Conservation (phyloP, 1,140 invertebrate species). For the Aphidius gifuensis region DNA sequence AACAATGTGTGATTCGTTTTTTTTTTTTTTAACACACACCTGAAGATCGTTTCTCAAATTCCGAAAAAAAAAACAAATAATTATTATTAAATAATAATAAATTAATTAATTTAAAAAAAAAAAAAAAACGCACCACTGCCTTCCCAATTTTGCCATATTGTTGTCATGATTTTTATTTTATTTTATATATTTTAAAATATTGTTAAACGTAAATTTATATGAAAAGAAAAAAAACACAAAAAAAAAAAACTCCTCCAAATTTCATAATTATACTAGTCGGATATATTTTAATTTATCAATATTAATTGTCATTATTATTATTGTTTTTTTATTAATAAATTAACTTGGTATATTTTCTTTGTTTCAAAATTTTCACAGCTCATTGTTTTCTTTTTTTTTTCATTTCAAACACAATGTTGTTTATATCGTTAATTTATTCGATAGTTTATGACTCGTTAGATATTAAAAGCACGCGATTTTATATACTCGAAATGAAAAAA, state of each 20-base stretch:
- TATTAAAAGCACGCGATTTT: no score
- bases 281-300: background rate
- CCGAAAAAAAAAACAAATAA: conserved; percentile 19
- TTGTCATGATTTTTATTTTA: conserved; percentile 16
- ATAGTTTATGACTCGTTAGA: no score
- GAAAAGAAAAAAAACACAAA: background rate
- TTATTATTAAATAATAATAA: no score
- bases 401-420: no score
- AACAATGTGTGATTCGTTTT: conserved; percentile 9
- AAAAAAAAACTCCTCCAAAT: background rate
- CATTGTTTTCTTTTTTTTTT: no score
- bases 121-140: conserved; percentile 52
- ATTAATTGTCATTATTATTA: background rate
- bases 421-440: no score
- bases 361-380: no score
- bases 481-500: no score
- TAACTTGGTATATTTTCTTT: no score
- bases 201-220: conserved; percentile 16
- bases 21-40: conserved; percentile 4
- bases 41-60: conserved; percentile 5
- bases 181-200: conserved; percentile 18
- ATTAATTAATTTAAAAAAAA: conserved; percentile 35
- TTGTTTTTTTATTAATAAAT: no score
- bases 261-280: background rate
- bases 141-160: conserved; percentile 38